Conservation (phyloP, 2,888 invertebrate species). For the Polyploca ridens region DNA sequence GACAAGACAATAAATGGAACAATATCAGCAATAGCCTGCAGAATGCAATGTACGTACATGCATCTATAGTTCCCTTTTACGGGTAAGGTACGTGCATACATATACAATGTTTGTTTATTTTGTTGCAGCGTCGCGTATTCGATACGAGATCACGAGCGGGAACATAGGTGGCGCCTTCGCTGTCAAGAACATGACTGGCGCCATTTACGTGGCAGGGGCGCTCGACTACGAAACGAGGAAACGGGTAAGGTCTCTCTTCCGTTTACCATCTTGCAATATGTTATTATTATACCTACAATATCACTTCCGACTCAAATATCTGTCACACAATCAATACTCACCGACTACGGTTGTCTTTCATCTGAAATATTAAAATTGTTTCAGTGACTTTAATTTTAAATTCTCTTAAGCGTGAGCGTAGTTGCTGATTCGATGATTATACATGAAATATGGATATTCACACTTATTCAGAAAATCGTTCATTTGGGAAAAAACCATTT, state of each 20-base stretch:
- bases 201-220: slow-evolving; percentile 98
- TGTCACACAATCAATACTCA: too few relatives aligned
- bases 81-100: not conserved
- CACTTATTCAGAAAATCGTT: not conserved
- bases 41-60: not conserved
- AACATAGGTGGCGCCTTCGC: slow-evolving; percentile 99
- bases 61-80: not conserved
- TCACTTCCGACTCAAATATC: slow-evolving; percentile 18
- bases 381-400: too few relatives aligned
- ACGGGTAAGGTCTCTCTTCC: slow-evolving; percentile 88
- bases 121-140: slow-evolving; percentile 96
- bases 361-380: too few relatives aligned
- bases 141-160: slow-evolving; percentile 99
- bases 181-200: slow-evolving; percentile 99
- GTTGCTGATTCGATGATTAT: not conserved
- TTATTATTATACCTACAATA: slow-evolving; percentile 24
- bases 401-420: too few relatives aligned
- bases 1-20: not conserved
- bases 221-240: slow-evolving; percentile 98
- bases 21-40: not conserved
- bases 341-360: not conserved
- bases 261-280: slow-evolving; percentile 16
- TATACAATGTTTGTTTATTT: slow-evolving; percentile 50
- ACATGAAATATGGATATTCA: not conserved
- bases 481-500: not conserved